Base-by-base conservation (phyloP, 1,140 invertebrate species). In the Hyles euphorbiae region DNA sequence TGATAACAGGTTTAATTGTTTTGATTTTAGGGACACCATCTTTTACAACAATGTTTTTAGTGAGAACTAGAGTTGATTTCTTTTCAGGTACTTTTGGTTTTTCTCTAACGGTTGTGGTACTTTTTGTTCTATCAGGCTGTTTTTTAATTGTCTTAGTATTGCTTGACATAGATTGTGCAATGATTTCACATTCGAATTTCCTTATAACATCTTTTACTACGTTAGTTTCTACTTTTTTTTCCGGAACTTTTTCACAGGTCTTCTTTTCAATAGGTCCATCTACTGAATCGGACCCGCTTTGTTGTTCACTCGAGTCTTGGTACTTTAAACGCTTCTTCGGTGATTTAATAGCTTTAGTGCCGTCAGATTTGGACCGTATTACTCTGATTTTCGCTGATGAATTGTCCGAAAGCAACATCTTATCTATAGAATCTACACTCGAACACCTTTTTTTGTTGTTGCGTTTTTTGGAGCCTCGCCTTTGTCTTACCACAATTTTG, bases 41-140 rank as follows among this genome's bases (percentile, higher is more conserved):
- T 68, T 83, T 87, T 43, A 89, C 70, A 40, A 89, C 87, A 63
- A 89, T 43, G 70, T 89, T 89, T 77, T 87, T 89, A 10, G 88
- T 89, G 76, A 85, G 73, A 12, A 83, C 73, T 78, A 89, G 55
- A 48, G 85, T 79, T 57, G 81, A 79, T 78, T 89, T 89, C 62
- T 88, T 89, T 78, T 89, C 88, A 84, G 88, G 88, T 83, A 89
- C 79, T 87, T 87, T 87, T 34, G 86, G 88, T 82, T 89, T 89
- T 63, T 86, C 83, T 75, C 78, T 88, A 53, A 68, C 43, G 46
- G 67, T 61, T 56, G 65, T 61, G 73, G 60, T 69, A 72, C 58
- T 76, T 61, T 70, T 65, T 47, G 53, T 58, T 67, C 68, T 61
- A 58, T 68, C 72, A 50, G 56, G 58, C 59, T 70, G 64, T 70